These are phyloP conservation scores for Autographa pulchrina DNA, from an alignment of 2,888 invertebrate genomes.

Conservation along the genomic window DNA sequence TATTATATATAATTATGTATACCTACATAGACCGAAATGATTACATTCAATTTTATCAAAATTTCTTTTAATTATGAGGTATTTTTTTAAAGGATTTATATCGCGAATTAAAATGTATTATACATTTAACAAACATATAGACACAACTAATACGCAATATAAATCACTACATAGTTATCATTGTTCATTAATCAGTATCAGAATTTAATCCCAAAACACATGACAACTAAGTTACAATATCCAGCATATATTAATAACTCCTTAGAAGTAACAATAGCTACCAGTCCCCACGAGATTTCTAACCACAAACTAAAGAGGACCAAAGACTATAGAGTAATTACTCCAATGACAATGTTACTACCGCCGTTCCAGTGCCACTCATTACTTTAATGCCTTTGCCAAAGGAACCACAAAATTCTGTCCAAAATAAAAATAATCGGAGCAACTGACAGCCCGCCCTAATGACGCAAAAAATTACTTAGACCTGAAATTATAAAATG, in stretches of 20 bases:
- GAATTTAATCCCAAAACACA: neutral
- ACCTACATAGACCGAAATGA: too few species aligned
- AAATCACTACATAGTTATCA: too few species aligned
- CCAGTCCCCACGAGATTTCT: constrained; percentile 20
- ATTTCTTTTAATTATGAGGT: too few species aligned
- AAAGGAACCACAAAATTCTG: constrained; percentile 27
- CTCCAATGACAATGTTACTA: constrained; percentile 25
- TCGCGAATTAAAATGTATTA: too few species aligned
- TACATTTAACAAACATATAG: too few species aligned
- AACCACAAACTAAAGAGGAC: constrained; percentile 8
- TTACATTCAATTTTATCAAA: too few species aligned
- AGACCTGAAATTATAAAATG: constrained; percentile 27
- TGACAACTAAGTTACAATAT: neutral
- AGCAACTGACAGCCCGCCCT: constrained; percentile 10
- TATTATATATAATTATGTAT: too few species aligned
- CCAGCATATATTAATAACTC: neutral
- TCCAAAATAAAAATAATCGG: constrained; percentile 36
- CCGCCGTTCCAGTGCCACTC: constrained; percentile 13
- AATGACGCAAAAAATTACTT: constrained; percentile 31
- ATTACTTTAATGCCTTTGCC: constrained; percentile 34
- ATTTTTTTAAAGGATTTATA: too few species aligned
- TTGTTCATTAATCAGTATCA: too few species aligned
- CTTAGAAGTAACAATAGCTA: neutral
- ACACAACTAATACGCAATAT: too few species aligned
- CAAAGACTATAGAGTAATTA: constrained; percentile 35